Percentiles rank a stretch among this genome's conserved stretches.
Conservation (phyloP, 2,888 invertebrate species). For the Cantharis rufa region DNA sequence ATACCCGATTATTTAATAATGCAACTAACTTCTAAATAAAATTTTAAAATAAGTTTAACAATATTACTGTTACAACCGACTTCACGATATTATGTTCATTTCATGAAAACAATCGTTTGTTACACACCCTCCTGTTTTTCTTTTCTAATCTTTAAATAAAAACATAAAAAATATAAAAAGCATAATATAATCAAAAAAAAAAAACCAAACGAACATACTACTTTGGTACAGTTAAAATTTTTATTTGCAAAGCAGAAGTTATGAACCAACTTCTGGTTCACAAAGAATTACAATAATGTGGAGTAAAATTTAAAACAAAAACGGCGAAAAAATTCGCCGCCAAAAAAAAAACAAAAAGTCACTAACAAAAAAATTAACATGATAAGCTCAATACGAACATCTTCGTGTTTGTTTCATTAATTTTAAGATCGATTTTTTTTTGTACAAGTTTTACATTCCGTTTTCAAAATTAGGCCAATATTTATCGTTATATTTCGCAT, state of each 20-base stretch:
- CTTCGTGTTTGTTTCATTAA: background rate
- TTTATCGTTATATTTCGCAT: conserved; percentile 11
- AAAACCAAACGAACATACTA: conserved; percentile 24
- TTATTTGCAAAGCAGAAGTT: conserved; percentile 32
- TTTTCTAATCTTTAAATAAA: conserved; percentile 1
- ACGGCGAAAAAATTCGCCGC: background rate
- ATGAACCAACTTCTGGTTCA: background rate
- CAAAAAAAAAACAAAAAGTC: background rate
- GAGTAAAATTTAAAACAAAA: background rate
- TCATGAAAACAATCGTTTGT: conserved; percentile 15
- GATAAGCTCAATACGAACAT: background rate
- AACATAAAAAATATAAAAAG: conserved; percentile 13
- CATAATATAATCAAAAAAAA: conserved; percentile 12
- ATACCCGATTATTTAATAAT: conserved; percentile 33
- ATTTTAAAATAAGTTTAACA: conserved; percentile 37
- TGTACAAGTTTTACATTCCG: background rate
- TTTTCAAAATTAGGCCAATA: conserved; percentile 27
- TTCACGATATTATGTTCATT: conserved; percentile 32
- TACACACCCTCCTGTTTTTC: conserved; percentile 9
- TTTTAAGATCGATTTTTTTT: background rate
- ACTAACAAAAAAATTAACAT: background rate
- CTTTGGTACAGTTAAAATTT: conserved; percentile 30
- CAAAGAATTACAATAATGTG: background rate
- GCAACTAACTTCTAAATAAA: conserved; percentile 33
- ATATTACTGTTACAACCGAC: conserved; percentile 33